Evolutionary conservation across 2,113 vertebrate genomes (phyloP), one percentile per base, ranked within the genome.

Genomic region (Elaphurus davidianus): DNA sequence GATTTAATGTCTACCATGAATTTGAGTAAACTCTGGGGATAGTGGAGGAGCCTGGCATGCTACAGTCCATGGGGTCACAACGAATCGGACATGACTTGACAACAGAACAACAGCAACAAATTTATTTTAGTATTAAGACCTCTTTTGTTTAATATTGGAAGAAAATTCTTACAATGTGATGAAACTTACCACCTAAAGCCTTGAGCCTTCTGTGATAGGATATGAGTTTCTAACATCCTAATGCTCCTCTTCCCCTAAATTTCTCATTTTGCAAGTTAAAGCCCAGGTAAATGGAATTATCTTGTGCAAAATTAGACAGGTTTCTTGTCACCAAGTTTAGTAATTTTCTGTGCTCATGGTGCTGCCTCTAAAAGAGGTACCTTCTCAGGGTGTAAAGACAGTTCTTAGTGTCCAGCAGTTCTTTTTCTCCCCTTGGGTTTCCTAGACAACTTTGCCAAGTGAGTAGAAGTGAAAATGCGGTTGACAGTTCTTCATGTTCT

Each of bases 361-460:
- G 23, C 36, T 84, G 6, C 74, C 27, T 88, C 17, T 33, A 33
- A 33, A n/a, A 87, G 43, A 50, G 33, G 4, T 50, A 79, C 9
- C 4, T 16, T 87, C 21, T n/a, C 13, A 2, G 60, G 40, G 82
- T 6, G 0, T 71, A 45, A 40, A 40, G 27, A 25, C 2, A 47
- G 33, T 27, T 1, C 27, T 57, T 33, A 6, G 2, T 8, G 28
- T 13, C 36, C 6, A 36, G 5, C 7, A 57, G 2, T 6, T 4
- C 21, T 87, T 94, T 82, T 54, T 27, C 13, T 81, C 17, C 64
- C 67, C 54, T n/a, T 33, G 19, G 28, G 6, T 52, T 64, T 97
- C 40, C 54, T 55, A 59, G 36, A 28, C 15, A 19, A 9, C 25
- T 23, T 36, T 52, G 12, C 9, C 47, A 67, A 82, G 64, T 1